Conservation (phyloP, 2,113 vertebrate species). For the Mohoua ochrocephala region DNA sequence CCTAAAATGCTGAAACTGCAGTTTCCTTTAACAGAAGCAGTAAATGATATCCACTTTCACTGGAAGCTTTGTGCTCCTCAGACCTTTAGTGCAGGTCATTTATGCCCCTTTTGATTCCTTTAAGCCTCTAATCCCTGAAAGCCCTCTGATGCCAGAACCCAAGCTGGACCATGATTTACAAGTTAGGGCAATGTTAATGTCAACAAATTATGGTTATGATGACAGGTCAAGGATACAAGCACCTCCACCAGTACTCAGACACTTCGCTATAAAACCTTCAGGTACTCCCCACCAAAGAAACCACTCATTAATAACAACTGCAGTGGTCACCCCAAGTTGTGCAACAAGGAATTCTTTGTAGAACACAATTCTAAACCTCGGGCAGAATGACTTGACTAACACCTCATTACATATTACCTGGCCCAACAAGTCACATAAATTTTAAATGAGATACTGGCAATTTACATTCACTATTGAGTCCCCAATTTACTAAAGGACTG, state of each 20-base stretch:
- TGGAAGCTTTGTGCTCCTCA: background rate
- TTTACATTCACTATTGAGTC: background rate
- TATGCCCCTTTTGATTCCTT: background rate
- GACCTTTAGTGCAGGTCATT: background rate
- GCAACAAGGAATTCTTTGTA: rapidly evolving
- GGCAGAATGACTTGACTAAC: background rate
- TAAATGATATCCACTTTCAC: background rate
- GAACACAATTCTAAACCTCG: background rate
- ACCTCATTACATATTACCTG: background rate
- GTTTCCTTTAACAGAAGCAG: background rate
- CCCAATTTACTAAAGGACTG: background rate
- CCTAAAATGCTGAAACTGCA: background rate
- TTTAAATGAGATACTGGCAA: background rate
- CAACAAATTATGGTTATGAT: background rate
- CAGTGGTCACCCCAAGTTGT: background rate
- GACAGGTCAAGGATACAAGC: background rate
- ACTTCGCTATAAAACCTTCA: background rate
- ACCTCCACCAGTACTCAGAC: background rate
- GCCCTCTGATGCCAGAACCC: background rate
- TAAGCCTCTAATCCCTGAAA: background rate
- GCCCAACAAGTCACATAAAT: background rate
- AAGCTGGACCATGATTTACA: background rate
- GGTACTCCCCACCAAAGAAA: background rate
- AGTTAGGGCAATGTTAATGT: background rate
- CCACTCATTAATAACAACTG: background rate